Base-by-base conservation (phyloP, 2,113 vertebrate species). In the Peromyscus maniculatus region DNA sequence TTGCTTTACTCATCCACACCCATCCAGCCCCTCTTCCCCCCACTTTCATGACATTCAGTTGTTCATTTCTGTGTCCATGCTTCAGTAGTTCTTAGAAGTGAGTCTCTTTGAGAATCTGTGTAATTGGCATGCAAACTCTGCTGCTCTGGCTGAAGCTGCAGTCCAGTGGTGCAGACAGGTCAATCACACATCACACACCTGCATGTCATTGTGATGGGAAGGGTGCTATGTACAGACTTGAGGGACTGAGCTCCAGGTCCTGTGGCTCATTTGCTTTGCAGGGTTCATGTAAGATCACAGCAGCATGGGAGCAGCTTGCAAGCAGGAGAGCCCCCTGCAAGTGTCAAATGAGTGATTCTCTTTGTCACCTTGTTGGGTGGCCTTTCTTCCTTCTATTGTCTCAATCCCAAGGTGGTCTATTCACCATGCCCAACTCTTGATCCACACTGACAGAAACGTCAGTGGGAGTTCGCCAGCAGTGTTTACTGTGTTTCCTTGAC, bases 121-220 rank as follows among this genome's bases (percentile, higher is more conserved):
- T 24, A 79, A 3, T 55, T 26, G 43, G 55, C n/a, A 91, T 83
- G 16, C 49, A 71, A n/a, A 52, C 7, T 2, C 10, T 75, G 4
- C 64, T 36, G 8, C 72, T 64, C 5, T 55, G 21, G 11, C 31
- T 71, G 49, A 71, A 26, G 33, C 80, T 75, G 16, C 39, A 22
- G 2, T 36, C 62, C 26, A 21, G 0, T 33, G 64, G 24, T 10
- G 75, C 80, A 74, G 59, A 78, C 9, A 16, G 0, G 43, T 19
- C 46, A 8, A 24, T 79, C 3, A 80, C 8, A 28, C n/a, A 24
- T 39, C 78, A 33, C n/a, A n/a, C 1, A 16, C 7, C 28, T 11
- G 0, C 59, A 24, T 24, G 1, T 74, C 52, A 0, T 19, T 3
- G 1, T 3, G 46, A 74, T 31, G 7, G 49, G 11, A 7, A 11